Base-by-base conservation (phyloP, 2,888 invertebrate species). In the Venusia cambrica region DNA sequence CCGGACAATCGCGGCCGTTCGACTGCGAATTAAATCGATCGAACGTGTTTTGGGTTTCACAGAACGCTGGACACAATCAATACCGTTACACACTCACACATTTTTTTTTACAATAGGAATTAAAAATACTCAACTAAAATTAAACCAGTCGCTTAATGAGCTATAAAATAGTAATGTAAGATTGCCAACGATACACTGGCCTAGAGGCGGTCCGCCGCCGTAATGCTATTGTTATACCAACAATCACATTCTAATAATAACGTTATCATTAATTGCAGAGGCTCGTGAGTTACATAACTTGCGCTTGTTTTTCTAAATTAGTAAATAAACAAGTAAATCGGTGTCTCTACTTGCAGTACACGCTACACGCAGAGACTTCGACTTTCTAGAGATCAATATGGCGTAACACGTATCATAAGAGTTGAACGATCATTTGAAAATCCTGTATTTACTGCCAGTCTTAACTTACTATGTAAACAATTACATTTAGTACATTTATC, bases 81-180 rank as follows among this genome's bases (percentile, higher is more conserved):
- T n/a, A n/a, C n/a, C n/a, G n/a, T 67, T 73, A 79, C 81, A 81
- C 83, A 81, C 73, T 71, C 84, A 83, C 80, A 79, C 81, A 60
- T 72, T 79, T n/a, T n/a, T n/a, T n/a, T 84, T 79, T 83, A 84
- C 79, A 83, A 73, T 81, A 83, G 77, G 74, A 85, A 78, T 80
- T 77, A 76, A 70, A 63, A 54, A 56, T 70, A 69, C 75, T 80
- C 70, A 81, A 80, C 72, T 78, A 80, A 74, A 78, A 76, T 60
- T 75, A 83, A 83, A 74, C 81, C 85, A 85, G 85, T 85, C 85
- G 74, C 85, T 85, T 81, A 84, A 70, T 78, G 73, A 81, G 71
- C 80, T 83, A 81, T 67, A 77, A 76, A 70, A 73, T 83, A 81
- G 65, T 73, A 73, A 47, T 63, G 62, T 72, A 71, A 73, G 71